Conservation (phyloP, 2,888 invertebrate genomes). For the Idaea biselata region DNA sequence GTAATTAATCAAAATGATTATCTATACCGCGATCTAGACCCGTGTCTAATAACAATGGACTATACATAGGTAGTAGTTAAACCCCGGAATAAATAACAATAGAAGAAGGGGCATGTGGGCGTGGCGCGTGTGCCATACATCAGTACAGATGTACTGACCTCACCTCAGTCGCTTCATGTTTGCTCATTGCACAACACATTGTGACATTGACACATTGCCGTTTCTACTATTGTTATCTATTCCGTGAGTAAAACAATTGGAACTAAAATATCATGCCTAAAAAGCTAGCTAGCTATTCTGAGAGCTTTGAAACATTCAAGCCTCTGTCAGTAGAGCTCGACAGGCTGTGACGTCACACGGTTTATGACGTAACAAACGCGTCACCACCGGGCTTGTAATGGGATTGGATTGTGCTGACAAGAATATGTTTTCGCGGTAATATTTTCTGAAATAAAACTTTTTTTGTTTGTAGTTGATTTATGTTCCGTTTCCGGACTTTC, state of each 20-base stretch:
- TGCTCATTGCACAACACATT: no score
- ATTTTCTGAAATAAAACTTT: neutral
- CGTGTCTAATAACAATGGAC: no score
- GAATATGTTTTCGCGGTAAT: neutral
- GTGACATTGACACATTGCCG: no score
- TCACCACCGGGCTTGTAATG: constrained; percentile 6
- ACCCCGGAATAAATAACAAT: no score
- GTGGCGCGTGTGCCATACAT: no score
- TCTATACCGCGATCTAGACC: no score
- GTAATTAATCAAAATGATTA: no score
- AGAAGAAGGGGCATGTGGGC: no score
- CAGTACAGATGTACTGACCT: no score
- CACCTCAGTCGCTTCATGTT: no score
- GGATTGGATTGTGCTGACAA: constrained; percentile 18
- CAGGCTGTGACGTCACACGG: neutral
- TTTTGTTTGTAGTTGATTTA: neutral
- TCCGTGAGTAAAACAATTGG: neutral
- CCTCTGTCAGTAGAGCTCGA: neutral
- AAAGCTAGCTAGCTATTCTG: neutral
- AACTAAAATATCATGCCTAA: neutral
- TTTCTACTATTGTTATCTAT: no score
- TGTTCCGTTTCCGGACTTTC: neutral
- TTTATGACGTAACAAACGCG: neutral
- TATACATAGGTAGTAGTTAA: no score
- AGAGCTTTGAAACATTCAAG: neutral